Percentiles rank a stretch among this genome's conserved stretches.
Evolutionary conservation across 1,140 invertebrate species (phyloP).

Genomic region (Harpegnathos saltator): DNA sequence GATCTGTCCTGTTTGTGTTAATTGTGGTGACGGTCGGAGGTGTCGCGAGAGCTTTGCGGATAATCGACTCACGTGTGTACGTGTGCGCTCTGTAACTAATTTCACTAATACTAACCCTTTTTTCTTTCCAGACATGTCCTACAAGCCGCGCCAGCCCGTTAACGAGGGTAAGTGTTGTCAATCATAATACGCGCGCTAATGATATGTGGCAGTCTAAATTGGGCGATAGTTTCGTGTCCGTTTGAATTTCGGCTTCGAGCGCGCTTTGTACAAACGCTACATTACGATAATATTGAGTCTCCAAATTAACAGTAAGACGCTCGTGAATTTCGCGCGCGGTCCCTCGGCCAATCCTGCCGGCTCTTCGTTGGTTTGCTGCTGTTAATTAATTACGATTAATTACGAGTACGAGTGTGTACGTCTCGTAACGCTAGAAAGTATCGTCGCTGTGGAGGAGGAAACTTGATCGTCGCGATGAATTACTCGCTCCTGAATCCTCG

Average conservation of each 20-base stretch:
- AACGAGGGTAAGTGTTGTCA: slow-evolving; percentile 85
- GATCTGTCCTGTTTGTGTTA: background rate
- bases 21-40: slow-evolving; percentile 27
- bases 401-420: background rate
- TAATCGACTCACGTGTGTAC: slow-evolving; percentile 50
- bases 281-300: slow-evolving; percentile 46
- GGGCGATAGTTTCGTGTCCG: slow-evolving; percentile 19
- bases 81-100: slow-evolving; percentile 66
- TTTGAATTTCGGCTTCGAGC: background rate
- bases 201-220: slow-evolving; percentile 50
- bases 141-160: slow-evolving; percentile 85
- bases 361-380: background rate
- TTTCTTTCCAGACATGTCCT: slow-evolving; percentile 86
- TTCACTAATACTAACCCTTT: slow-evolving; percentile 75
- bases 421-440: no score
- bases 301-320: slow-evolving; percentile 27
- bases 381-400: slow-evolving; percentile 31
- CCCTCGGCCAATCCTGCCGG: background rate
- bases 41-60: slow-evolving; percentile 12
- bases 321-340: background rate
- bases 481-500: background rate
- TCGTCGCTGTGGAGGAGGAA: background rate
- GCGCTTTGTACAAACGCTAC: slow-evolving; percentile 1
- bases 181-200: slow-evolving; percentile 40
- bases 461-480: background rate